Percentiles rank a stretch among this genome's conserved stretches.
Evolutionary conservation across 1,140 invertebrate genomes (phyloP).

Genomic region (Rhyzopertha dominica): DNA sequence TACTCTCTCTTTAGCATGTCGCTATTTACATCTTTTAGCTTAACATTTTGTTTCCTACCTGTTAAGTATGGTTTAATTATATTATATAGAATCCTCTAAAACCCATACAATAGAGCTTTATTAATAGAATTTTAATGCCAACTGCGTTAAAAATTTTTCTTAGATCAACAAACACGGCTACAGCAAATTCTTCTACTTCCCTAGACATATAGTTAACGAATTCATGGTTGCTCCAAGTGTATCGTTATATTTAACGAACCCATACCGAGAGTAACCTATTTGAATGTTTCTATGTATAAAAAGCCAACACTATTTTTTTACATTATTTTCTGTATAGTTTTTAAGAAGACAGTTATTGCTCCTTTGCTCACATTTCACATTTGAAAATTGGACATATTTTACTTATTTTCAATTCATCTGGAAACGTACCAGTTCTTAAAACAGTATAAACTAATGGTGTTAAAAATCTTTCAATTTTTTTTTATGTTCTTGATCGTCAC

Average conservation of each 20-base stretch:
- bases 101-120: constrained; percentile 1
- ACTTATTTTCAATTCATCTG: no score
- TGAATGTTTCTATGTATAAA: background rate
- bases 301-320: background rate
- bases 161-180: background rate
- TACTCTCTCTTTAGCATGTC: background rate
- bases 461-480: no score
- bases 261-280: constrained; percentile 6
- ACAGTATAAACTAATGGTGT: no score
- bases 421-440: no score
- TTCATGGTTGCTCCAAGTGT: constrained; percentile 4
- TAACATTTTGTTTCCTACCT: background rate
- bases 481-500: no score
- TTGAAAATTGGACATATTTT: no score
- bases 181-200: background rate
- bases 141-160: constrained; percentile 4
- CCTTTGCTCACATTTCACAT: no score
- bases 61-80: background rate
- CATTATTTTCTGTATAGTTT: constrained; percentile 1
- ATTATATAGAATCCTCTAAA: constrained; percentile 2
- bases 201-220: background rate
- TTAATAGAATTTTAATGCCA: background rate
- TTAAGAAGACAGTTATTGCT: no score
- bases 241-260: constrained; percentile 2
- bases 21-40: constrained; percentile 1